Evolutionary conservation across 2,113 vertebrate species (phyloP).

Genomic region (Paralichthys olivaceus): DNA sequence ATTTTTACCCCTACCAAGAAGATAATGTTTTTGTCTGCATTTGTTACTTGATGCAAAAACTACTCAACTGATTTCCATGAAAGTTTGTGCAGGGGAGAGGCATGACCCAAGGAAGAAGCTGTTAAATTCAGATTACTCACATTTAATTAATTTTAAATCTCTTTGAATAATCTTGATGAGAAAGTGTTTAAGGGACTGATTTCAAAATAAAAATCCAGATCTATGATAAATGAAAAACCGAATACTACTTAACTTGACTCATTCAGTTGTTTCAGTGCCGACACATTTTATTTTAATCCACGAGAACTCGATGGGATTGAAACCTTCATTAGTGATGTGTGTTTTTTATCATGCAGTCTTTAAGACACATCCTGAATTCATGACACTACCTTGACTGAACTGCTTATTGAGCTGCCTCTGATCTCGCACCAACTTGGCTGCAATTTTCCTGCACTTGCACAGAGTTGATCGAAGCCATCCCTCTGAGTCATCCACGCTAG

Average conservation of each 20-base stretch:
- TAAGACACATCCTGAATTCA: constrained; percentile 2
- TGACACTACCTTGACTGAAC: constrained; percentile 12
- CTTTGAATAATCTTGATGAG: too few relatives aligned
- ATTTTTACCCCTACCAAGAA: too few relatives aligned
- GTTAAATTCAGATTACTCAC: too few relatives aligned
- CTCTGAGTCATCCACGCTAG: constrained; percentile 27
- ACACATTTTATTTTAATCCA: background rate
- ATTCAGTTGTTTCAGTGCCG: background rate
- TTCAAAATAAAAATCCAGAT: too few relatives aligned
- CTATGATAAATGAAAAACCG: background rate
- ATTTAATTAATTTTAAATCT: too few relatives aligned
- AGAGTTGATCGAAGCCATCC: constrained; percentile 37
- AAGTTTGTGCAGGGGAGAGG: too few relatives aligned
- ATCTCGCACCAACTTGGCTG: constrained; percentile 37
- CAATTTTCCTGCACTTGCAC: constrained; percentile 24
- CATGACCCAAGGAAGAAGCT: too few relatives aligned
- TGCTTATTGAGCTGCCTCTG: constrained; percentile 23
- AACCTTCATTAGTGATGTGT: background rate
- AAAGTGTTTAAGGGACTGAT: too few relatives aligned
- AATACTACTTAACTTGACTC: background rate
- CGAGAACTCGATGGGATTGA: background rate
- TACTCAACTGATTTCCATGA: too few relatives aligned
- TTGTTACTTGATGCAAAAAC: too few relatives aligned
- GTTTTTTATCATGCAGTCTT: background rate
- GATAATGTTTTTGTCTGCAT: too few relatives aligned